Evolutionary conservation across 1,140 invertebrate species (phyloP).

Genomic region (Pteromalus puparum): DNA sequence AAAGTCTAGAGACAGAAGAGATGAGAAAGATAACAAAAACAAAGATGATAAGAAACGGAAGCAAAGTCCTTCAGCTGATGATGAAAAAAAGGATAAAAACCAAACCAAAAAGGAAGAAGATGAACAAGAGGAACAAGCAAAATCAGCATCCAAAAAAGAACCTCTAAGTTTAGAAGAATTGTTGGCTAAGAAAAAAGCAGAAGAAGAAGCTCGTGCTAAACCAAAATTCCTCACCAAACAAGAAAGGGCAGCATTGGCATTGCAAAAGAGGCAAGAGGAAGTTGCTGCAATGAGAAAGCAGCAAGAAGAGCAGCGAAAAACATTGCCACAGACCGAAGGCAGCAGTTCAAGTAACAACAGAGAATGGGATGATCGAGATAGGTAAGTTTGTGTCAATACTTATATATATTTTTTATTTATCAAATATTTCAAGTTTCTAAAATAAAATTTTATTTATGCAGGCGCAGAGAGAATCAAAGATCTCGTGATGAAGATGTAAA

Average conservation of each 20-base stretch:
- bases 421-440: background rate
- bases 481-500: conserved; percentile 78
- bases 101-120: conserved; percentile 65
- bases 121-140: conserved; percentile 69
- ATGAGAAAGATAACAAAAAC: conserved; percentile 68
- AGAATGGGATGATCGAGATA: conserved; percentile 70
- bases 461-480: conserved; percentile 67
- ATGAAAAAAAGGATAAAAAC: conserved; percentile 73
- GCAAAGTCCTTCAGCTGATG: conserved; percentile 65
- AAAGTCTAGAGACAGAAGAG: conserved; percentile 65
- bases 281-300: conserved; percentile 82
- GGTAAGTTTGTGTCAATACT: conserved; percentile 54
- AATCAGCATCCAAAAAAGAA: conserved; percentile 82
- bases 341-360: conserved; percentile 62
- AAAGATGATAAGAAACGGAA: conserved; percentile 72
- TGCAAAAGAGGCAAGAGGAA: conserved; percentile 92
- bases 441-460: conserved; percentile 40
- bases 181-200: conserved; percentile 96
- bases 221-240: conserved; percentile 98
- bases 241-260: conserved; percentile 91
- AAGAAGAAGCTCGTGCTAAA: conserved; percentile 94
- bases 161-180: conserved; percentile 97
- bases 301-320: conserved; percentile 84
- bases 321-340: conserved; percentile 61
- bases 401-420: background rate